Conservation (phyloP, 2,797 vertebrate genomes). For the Lycodopsis pacificus region DNA sequence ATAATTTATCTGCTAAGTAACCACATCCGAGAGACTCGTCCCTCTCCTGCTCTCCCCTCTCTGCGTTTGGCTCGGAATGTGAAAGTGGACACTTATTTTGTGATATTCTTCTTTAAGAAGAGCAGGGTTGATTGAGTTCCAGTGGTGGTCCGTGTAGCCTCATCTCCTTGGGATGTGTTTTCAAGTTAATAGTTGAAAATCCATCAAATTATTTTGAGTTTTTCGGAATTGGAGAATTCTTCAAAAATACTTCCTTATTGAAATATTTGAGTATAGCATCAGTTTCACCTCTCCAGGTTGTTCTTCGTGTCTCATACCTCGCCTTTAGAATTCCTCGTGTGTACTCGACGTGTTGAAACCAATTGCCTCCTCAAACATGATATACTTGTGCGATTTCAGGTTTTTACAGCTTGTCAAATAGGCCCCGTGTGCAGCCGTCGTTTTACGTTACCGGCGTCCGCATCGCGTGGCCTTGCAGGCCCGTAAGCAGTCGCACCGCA, state of each 20-base stretch:
- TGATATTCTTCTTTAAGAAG: slow-evolving; percentile 52
- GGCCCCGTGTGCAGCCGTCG: slow-evolving; percentile 44
- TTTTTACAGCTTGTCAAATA: slow-evolving; percentile 60
- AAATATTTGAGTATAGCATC: neutral
- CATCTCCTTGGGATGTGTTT: neutral
- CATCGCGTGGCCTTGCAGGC: slow-evolving; percentile 56
- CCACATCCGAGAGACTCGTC: slow-evolving; percentile 73
- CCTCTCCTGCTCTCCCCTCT: slow-evolving; percentile 24
- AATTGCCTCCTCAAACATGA: slow-evolving; percentile 19
- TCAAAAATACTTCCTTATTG: neutral
- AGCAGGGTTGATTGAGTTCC: slow-evolving; percentile 53
- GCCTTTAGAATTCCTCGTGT: neutral
- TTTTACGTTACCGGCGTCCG: slow-evolving; percentile 56
- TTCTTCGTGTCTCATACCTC: neutral
- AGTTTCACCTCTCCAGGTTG: neutral
- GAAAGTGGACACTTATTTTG: slow-evolving; percentile 35
- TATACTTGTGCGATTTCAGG: slow-evolving; percentile 41
- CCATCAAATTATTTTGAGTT: too few species aligned
- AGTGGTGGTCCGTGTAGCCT: slow-evolving; percentile 6
- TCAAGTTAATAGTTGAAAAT: neutral
- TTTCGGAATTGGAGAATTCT: neutral
- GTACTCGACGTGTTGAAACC: neutral
- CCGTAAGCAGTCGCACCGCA: slow-evolving; percentile 40
- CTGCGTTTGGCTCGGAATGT: slow-evolving; percentile 26
- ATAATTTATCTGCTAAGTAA: slow-evolving; percentile 85